These are phyloP conservation scores for fruit fly (Drosophila melanogaster) DNA, from an alignment of 1,140 invertebrate genomes.

Conservation along the genomic window Release_6_plus_ISO1_MT NC_004354.4:5063501-5064000, in stretches of 20 bases:
- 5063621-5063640: conserved; percentile 81
- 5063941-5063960: no score
- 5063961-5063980: no score
- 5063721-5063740: conserved; percentile 66
- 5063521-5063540: conserved; percentile 55
- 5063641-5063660: conserved; percentile 41
- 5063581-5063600: conserved; percentile 2
- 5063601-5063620: conserved; percentile 46
- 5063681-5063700: conserved; percentile 73
- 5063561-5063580: conserved; percentile 11
- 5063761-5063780: conserved; percentile 67
- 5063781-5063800: conserved; percentile 20
- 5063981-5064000: no score
- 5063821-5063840: no score
- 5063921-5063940: not conserved
- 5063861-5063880: not conserved
- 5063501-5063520: conserved; percentile 8
- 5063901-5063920: not conserved
- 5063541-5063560: conserved; percentile 26
- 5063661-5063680: conserved; percentile 34
- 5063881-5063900: conserved; percentile 9
- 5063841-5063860: not conserved
- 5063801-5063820: no score
- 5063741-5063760: conserved; percentile 73
- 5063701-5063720: conserved; percentile 69